These are phyloP conservation scores for Habroteleia sp. DNA, from an alignment of 2,888 invertebrate species.

Conservation along the genomic window DNA sequence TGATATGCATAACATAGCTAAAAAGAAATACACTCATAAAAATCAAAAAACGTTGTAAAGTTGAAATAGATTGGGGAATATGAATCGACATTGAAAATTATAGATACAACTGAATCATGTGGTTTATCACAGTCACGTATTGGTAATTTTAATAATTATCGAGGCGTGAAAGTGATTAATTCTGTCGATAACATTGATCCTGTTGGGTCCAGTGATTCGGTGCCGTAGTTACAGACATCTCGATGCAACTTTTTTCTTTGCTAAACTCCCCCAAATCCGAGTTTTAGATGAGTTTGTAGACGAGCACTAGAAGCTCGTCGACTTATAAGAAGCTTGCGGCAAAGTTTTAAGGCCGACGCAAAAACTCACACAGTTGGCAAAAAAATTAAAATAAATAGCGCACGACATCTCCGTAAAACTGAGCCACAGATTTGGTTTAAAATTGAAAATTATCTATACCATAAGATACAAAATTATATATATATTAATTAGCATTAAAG, in stretches of 20 bases:
- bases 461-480: conserved; percentile 25
- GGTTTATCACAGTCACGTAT: conserved; percentile 57
- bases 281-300: conserved; percentile 78
- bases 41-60: no score
- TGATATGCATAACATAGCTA: no score
- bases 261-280: conserved; percentile 72
- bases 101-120: conserved; percentile 7
- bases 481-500: no score
- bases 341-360: conserved; percentile 73
- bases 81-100: conserved; percentile 46
- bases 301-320: conserved; percentile 70
- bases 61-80: no score
- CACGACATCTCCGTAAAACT: conserved; percentile 43
- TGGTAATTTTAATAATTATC: conserved; percentile 58
- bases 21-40: no score
- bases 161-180: conserved; percentile 62
- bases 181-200: conserved; percentile 61
- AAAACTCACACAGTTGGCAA: conserved; percentile 66
- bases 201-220: conserved; percentile 32
- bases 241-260: conserved; percentile 58
- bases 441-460: conserved; percentile 51
- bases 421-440: conserved; percentile 52
- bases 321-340: conserved; percentile 71
- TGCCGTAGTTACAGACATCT: conserved; percentile 55
- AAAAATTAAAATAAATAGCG: conserved; percentile 32